Evolutionary conservation across 2,888 invertebrate genomes (phyloP).

Genomic region (Hypsopygia costalis): DNA sequence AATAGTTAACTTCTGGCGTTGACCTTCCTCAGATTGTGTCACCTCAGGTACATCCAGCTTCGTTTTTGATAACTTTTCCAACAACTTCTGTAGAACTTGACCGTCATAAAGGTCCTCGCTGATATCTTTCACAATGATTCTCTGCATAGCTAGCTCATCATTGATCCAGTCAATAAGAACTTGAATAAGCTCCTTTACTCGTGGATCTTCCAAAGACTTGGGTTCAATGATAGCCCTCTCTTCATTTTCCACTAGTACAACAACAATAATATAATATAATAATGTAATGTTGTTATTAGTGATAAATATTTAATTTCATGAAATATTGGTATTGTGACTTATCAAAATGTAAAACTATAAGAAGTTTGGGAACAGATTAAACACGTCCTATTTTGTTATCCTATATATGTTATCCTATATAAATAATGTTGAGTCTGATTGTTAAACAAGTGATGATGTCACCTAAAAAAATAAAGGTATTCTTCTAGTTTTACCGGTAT

Average conservation of each 20-base stretch:
- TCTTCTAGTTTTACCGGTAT: too few species aligned
- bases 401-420: too few species aligned
- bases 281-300: too few species aligned
- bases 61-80: conserved; percentile 92
- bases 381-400: too few species aligned
- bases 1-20: conserved; percentile 94
- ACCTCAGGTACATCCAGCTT: conserved; percentile 98
- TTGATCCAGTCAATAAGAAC: conserved; percentile 99
- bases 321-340: too few species aligned
- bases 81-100: conserved; percentile 86
- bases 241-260: conserved; percentile 97
- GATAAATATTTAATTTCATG: too few species aligned
- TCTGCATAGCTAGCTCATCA: conserved; percentile 96
- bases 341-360: too few species aligned
- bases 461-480: too few species aligned
- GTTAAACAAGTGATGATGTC: too few species aligned
- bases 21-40: conserved; percentile 98
- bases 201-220: conserved; percentile 91
- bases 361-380: too few species aligned
- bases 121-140: conserved; percentile 98
- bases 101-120: conserved; percentile 99
- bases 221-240: conserved; percentile 97
- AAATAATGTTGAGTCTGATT: too few species aligned
- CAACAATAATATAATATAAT: too few species aligned
- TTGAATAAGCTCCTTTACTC: conserved; percentile 90